Conservation (phyloP, 64 coral and sea anemone species). For the Actinia tenebrosa region DNA sequence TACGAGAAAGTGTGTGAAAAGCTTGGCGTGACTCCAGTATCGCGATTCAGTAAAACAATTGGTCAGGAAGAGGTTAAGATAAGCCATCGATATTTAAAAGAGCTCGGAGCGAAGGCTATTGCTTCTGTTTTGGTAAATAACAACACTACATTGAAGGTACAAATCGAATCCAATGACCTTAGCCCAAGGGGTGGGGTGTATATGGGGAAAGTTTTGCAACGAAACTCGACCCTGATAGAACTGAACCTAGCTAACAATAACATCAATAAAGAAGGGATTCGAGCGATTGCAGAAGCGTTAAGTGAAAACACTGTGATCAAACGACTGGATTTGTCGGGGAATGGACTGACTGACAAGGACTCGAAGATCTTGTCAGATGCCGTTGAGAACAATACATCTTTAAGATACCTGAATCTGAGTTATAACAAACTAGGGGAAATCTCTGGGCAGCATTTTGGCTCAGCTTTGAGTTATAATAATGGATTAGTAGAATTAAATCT, state of each 20-base stretch:
- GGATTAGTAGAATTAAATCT: conserved; percentile 64
- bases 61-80: conserved; percentile 79
- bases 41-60: conserved; percentile 67
- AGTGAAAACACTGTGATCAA: conserved; percentile 54
- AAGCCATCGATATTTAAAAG: conserved; percentile 65
- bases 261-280: conserved; percentile 49
- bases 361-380: conserved; percentile 57
- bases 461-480: conserved; percentile 69
- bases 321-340: conserved; percentile 66
- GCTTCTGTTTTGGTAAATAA: conserved; percentile 43
- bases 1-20: conserved; percentile 57
- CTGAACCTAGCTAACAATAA: conserved; percentile 78
- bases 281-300: conserved; percentile 59
- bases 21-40: conserved; percentile 60
- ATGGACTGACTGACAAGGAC: conserved; percentile 74
- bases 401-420: conserved; percentile 64
- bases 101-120: conserved; percentile 58
- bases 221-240: conserved; percentile 63
- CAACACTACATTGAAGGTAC: conserved; percentile 52
- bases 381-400: conserved; percentile 61
- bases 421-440: conserved; percentile 78
- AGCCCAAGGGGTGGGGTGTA: conserved; percentile 45
- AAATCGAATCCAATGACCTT: conserved; percentile 57
- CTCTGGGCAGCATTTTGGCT: conserved; percentile 64
- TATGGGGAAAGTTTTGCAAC: conserved; percentile 51